Conservation (phyloP, 2,113 vertebrate species). For the Amblyornis subalaris region DNA sequence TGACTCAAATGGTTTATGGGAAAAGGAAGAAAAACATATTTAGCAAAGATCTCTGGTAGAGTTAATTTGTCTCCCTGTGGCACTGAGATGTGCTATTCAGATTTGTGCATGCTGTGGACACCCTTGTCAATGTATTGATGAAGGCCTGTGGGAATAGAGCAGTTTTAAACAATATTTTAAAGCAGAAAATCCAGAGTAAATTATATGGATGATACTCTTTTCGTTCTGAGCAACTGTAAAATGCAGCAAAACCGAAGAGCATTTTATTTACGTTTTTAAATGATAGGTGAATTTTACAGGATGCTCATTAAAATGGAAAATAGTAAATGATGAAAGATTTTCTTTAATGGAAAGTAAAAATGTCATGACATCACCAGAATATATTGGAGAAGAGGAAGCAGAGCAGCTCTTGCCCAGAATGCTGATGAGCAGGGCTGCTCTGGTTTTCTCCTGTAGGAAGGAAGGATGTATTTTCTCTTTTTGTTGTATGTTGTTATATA, state of each 20-base stretch:
- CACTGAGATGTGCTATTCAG: background rate
- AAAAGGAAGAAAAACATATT: background rate
- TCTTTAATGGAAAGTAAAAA: background rate
- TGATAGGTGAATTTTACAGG: background rate
- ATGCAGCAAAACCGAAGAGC: background rate
- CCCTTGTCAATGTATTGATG: background rate
- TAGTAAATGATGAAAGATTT: background rate
- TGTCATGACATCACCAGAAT: conserved; percentile 6
- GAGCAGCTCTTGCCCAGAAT: background rate
- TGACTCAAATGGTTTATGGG: background rate
- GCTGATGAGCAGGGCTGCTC: background rate
- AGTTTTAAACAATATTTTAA: background rate
- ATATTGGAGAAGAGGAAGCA: background rate
- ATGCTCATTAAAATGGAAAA: background rate
- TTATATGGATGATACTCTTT: background rate
- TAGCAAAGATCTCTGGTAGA: background rate
- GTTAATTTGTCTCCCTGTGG: background rate
- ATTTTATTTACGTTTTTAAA: background rate
- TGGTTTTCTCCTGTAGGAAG: background rate
- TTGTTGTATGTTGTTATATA: background rate
- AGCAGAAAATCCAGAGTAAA: background rate
- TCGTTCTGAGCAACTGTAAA: background rate
- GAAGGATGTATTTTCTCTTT: conserved; percentile 20
- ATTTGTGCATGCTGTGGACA: background rate
- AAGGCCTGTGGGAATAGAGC: background rate